Conservation (phyloP, 2,797 vertebrate genomes). For the Vultur gryphus region DNA sequence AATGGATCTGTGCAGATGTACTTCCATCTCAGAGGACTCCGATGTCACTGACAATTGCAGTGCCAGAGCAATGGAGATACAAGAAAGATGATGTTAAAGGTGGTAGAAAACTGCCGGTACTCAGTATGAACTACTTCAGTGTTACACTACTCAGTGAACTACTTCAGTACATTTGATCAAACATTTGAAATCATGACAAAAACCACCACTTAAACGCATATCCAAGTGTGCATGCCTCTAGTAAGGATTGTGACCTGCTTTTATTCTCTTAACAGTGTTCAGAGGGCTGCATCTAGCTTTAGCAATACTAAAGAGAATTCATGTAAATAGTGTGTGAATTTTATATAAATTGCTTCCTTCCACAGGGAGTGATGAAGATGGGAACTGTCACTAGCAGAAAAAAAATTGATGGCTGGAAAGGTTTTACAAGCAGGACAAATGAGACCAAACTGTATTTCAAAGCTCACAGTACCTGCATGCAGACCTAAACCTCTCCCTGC, state of each 20-base stretch:
- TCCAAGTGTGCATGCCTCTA: background rate
- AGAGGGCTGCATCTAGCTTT: background rate
- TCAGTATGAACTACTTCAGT: background rate
- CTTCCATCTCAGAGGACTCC: background rate
- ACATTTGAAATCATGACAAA: background rate
- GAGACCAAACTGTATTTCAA: background rate
- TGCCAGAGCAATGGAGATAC: background rate
- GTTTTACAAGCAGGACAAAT: background rate
- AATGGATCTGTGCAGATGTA: background rate
- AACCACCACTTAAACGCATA: accelerated
- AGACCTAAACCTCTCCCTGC: background rate
- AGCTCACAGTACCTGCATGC: background rate
- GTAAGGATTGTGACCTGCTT: background rate
- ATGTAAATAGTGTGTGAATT: conserved; percentile 20
- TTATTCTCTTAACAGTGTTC: background rate
- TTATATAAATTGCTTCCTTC: background rate
- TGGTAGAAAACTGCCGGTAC: background rate
- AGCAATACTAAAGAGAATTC: background rate
- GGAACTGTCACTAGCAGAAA: background rate
- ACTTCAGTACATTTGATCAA: background rate
- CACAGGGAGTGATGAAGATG: background rate
- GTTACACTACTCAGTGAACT: background rate
- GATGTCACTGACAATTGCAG: background rate
- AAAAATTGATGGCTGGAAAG: background rate
- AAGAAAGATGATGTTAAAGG: background rate